phyloP scores from a whole-genome alignment of 2,797 vertebrate genomes.

The Tangara arthus region DNA sequence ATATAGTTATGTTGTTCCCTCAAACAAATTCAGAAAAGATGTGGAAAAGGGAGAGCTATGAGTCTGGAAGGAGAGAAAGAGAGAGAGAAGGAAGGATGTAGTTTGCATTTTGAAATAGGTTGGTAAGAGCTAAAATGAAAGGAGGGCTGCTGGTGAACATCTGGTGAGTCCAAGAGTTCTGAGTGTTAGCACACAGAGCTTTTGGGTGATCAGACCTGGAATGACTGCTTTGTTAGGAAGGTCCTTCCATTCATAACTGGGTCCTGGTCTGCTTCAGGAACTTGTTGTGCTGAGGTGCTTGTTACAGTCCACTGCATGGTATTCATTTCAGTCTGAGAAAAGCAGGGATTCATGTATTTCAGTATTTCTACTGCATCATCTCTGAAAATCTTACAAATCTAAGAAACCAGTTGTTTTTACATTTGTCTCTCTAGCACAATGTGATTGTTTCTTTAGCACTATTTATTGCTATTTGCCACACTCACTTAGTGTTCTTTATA shows the following conservation, averaged over 20 bases:
- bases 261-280: neutral
- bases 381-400: neutral
- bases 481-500: neutral
- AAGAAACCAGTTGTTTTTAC: neutral
- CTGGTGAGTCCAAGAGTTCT: neutral
- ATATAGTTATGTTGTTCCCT: neutral
- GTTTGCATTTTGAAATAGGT: neutral
- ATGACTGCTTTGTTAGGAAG: neutral
- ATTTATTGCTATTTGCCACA: neutral
- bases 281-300: neutral
- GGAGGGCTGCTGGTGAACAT: neutral
- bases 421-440: neutral
- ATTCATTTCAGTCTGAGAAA: neutral
- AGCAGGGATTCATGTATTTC: neutral
- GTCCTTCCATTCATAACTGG: neutral
- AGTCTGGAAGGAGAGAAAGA: neutral
- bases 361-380: neutral
- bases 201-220: neutral
- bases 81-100: neutral
- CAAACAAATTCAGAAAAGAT: neutral
- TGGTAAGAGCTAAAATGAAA: neutral
- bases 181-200: neutral
- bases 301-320: neutral
- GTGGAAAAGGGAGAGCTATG: neutral
- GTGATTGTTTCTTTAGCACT: neutral